These are phyloP conservation scores for Capra hircus DNA, from an alignment of 2,113 vertebrate genomes.

Conservation along the genomic window DNA sequence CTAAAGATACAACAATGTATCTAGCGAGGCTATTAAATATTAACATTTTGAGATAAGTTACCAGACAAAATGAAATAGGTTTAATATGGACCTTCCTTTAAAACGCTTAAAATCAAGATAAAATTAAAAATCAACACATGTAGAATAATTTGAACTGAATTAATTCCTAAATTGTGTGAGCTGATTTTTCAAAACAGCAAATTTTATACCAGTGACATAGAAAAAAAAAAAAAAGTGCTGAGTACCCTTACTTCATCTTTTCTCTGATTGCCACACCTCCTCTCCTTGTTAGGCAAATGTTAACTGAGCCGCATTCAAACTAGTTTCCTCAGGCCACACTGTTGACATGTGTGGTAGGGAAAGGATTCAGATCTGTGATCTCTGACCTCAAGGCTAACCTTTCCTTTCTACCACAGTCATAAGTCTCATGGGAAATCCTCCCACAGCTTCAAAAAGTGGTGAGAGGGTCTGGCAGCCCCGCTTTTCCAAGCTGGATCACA, in stretches of 20 bases:
- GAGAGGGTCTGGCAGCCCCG: neutral
- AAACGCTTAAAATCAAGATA: neutral
- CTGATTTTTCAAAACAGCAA: neutral
- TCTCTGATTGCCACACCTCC: neutral
- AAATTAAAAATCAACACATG: neutral
- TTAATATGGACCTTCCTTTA: neutral
- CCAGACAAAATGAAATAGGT: neutral
- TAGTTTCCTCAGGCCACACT: neutral
- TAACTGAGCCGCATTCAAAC: neutral
- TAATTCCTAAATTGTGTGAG: neutral
- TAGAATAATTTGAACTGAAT: neutral
- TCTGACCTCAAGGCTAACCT: neutral
- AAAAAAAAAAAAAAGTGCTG: neutral
- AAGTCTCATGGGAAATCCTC: neutral
- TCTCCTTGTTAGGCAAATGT: neutral
- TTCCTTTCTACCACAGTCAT: neutral
- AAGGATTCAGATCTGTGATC: neutral
- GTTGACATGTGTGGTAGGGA: accelerated
- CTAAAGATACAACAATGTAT: neutral
- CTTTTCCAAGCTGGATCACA: neutral
- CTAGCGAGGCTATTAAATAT: neutral
- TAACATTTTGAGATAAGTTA: neutral
- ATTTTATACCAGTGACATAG: neutral
- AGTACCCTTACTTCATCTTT: neutral
- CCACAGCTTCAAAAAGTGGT: neutral